Percentiles rank a stretch among this genome's conserved stretches.
Evolutionary conservation across 2,113 vertebrate species (phyloP).

Genomic region (Carassius auratus): DNA sequence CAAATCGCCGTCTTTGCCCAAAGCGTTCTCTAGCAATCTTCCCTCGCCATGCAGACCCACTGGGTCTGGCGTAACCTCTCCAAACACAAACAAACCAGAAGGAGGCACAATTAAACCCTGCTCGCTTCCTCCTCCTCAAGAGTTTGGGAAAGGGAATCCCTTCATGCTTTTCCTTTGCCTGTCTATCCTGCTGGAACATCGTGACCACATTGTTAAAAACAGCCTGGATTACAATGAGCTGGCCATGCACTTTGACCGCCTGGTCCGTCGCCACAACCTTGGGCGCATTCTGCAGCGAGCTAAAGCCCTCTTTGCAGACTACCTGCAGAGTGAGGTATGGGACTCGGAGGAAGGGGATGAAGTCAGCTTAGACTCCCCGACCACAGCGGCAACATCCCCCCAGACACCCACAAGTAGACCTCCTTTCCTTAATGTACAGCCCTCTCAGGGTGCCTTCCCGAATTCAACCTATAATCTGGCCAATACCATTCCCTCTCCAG

Average conservation of each 20-base stretch:
- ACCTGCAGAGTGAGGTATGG: conserved; percentile 91
- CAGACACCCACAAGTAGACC: conserved; percentile 64
- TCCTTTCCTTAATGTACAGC: conserved; percentile 68
- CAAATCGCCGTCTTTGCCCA: conserved; percentile 61
- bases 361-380: conserved; percentile 80
- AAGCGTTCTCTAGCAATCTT: conserved; percentile 60
- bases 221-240: conserved; percentile 92
- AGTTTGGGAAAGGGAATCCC: conserved; percentile 93
- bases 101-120: conserved; percentile 67
- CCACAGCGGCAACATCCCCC: conserved; percentile 58
- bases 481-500: conserved; percentile 68
- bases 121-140: conserved; percentile 86
- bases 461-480: conserved; percentile 78
- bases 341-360: conserved; percentile 90
- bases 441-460: conserved; percentile 65
- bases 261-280: conserved; percentile 89
- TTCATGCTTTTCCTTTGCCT: conserved; percentile 95
- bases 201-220: conserved; percentile 90
- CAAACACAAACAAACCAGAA: conserved; percentile 63
- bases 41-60: conserved; percentile 69
- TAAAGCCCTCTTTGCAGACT: conserved; percentile 89
- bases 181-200: conserved; percentile 92
- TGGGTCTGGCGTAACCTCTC: conserved; percentile 54
- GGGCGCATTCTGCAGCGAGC: conserved; percentile 85
- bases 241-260: conserved; percentile 95